Percentiles rank a stretch among this genome's conserved stretches.
Evolutionary conservation across 2,888 invertebrate species (phyloP).

Genomic region (Panopea generosa): DNA sequence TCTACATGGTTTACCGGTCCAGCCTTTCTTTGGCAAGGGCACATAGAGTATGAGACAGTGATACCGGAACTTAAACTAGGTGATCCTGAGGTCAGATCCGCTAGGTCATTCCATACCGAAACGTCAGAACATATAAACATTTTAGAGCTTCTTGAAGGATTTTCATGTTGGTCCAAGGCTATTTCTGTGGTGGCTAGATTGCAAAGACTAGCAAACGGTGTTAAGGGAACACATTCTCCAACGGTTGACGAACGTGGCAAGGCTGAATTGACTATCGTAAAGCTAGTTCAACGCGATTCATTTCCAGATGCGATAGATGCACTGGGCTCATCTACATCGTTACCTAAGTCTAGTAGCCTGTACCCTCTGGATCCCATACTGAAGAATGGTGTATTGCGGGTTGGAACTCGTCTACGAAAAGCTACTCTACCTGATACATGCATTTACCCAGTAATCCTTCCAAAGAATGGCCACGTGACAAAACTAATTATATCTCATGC

Average conservation of each 20-base stretch:
- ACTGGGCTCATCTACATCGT: conserved; percentile 8
- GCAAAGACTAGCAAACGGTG: conserved; percentile 27
- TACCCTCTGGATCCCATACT: conserved; percentile 46
- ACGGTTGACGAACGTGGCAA: conserved; percentile 29
- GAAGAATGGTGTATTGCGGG: no score
- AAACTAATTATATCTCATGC: conserved; percentile 48
- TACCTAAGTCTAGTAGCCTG: conserved; percentile 32
- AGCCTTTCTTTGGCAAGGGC: conserved; percentile 43
- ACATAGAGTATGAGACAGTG: conserved; percentile 3
- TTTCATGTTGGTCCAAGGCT: conserved; percentile 22
- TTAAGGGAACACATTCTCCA: conserved; percentile 19
- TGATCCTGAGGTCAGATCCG: conserved; percentile 44
- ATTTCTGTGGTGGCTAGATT: conserved; percentile 31
- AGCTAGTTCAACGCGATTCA: conserved; percentile 29
- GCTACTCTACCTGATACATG: conserved; percentile 15
- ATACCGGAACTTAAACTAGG: conserved; percentile 25
- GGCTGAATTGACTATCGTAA: conserved; percentile 39
- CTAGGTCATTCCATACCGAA: conserved; percentile 12
- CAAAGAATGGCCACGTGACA: conserved; percentile 57
- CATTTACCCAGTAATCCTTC: conserved; percentile 64
- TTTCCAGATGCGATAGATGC: conserved; percentile 18
- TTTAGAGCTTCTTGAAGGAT: conserved; percentile 13
- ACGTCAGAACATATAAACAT: neutral
- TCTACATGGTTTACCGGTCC: conserved; percentile 34
- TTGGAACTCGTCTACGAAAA: conserved; percentile 41